Conservation (phyloP, 2,113 vertebrate genomes). For the Gymnocephalus cernua region DNA sequence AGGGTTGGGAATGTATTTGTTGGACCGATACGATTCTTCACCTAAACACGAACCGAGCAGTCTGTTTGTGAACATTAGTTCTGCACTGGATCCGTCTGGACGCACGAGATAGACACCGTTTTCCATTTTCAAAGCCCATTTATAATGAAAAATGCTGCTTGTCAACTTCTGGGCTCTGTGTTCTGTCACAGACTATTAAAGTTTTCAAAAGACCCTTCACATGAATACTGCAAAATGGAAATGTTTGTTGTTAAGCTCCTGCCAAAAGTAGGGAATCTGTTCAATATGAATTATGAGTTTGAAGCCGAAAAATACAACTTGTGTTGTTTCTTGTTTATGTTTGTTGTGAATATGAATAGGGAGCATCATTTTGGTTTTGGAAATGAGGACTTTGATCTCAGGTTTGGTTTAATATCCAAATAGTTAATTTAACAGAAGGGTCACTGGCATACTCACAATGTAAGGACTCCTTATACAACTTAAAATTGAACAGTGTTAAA, state of each 20-base stretch:
- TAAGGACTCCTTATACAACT: not conserved
- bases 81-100: conserved; percentile 26
- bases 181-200: conserved; percentile 51
- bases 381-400: conserved; percentile 13
- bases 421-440: not conserved
- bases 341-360: conserved; percentile 18
- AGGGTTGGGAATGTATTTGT: conserved; percentile 24
- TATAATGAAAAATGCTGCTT: conserved; percentile 67
- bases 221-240: conserved; percentile 46
- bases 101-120: conserved; percentile 26
- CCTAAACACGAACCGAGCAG: conserved; percentile 20
- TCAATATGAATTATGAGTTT: conserved; percentile 23
- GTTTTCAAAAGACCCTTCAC: conserved; percentile 37
- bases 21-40: conserved; percentile 14
- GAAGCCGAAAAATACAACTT: conserved; percentile 20
- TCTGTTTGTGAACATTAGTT: conserved; percentile 25
- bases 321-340: conserved; percentile 25
- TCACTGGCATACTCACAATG: not conserved
- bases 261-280: conserved; percentile 25
- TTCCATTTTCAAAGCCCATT: conserved; percentile 63
- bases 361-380: not conserved
- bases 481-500: not conserved
- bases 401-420: not conserved
- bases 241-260: conserved; percentile 22
- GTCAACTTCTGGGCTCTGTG: conserved; percentile 39